Evolutionary conservation across 2,888 invertebrate genomes (phyloP).

Genomic region (Meandrusa payeni): DNA sequence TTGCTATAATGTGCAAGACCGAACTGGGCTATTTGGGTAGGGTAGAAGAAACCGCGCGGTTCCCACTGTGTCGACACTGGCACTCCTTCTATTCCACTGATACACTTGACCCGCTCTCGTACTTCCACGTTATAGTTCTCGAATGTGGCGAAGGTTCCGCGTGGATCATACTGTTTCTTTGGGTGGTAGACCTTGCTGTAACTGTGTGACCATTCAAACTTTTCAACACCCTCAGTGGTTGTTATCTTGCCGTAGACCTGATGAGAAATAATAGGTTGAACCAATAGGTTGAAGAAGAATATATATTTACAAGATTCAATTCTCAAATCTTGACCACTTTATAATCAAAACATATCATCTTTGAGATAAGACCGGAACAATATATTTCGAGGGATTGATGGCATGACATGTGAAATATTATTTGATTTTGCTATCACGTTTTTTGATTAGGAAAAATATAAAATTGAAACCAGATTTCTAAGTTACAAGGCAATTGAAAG

Average conservation of each 20-base stretch:
- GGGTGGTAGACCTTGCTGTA: slow-evolving; percentile 95
- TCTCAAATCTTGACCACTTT: too few species aligned
- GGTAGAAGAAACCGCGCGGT: slow-evolving; percentile 96
- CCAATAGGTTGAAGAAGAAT: too few species aligned
- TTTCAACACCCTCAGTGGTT: slow-evolving; percentile 85
- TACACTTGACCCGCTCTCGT: slow-evolving; percentile 96
- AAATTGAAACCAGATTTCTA: too few species aligned
- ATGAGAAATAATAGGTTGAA: too few species aligned
- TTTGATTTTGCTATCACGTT: too few species aligned
- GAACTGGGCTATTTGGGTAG: slow-evolving; percentile 99
- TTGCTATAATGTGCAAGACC: slow-evolving; percentile 98
- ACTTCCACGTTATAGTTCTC: slow-evolving; percentile 99
- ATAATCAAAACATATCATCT: too few species aligned
- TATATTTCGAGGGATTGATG: too few species aligned
- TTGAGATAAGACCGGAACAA: too few species aligned
- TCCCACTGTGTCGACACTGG: slow-evolving; percentile 99
- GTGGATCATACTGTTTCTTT: slow-evolving; percentile 92
- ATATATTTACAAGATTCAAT: too few species aligned
- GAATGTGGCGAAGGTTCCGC: slow-evolving; percentile 97
- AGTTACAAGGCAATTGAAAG: too few species aligned
- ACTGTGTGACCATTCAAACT: slow-evolving; percentile 97
- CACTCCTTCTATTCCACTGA: slow-evolving; percentile 95
- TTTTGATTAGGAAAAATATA: too few species aligned
- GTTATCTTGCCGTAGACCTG: slow-evolving; percentile 93
- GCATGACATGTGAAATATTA: too few species aligned